These are phyloP conservation scores for Meleagris gallopavo DNA, from an alignment of 2,113 vertebrate species.

Conservation along the genomic window DNA sequence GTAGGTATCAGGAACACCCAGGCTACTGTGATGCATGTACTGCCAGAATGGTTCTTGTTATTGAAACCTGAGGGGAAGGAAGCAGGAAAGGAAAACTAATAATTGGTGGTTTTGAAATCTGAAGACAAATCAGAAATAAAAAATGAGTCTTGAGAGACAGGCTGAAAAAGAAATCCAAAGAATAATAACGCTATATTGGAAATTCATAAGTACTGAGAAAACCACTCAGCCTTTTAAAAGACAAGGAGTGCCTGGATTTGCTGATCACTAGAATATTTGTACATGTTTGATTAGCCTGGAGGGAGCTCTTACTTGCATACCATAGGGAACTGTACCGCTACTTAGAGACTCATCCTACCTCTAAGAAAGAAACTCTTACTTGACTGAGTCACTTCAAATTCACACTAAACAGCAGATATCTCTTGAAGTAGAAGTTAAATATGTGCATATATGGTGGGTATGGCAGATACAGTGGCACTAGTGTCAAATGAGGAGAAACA, in stretches of 20 bases:
- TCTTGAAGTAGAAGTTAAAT: neutral
- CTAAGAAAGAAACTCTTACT: neutral
- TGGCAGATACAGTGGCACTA: neutral
- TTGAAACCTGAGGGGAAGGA: neutral
- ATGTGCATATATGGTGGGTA: accelerated
- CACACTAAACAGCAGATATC: neutral
- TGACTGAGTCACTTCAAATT: neutral
- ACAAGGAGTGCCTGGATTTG: neutral
- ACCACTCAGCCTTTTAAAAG: neutral
- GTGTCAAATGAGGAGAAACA: neutral
- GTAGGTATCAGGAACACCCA: neutral
- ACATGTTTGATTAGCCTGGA: neutral
- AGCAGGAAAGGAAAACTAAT: neutral
- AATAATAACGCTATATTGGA: neutral
- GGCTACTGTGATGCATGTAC: neutral
- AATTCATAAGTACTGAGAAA: neutral
- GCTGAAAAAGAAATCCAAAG: neutral
- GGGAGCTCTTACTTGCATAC: neutral
- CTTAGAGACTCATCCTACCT: neutral
- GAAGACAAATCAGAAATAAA: neutral
- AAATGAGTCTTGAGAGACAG: neutral
- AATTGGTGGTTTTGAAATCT: neutral
- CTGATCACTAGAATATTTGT: accelerated
- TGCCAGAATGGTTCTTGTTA: neutral
- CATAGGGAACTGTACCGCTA: neutral